A percentile compares a stretch with the other conserved stretches of the same genome.
phyloP scores from a whole-genome alignment of 1,140 invertebrate genomes.

The Scaptomyza montana region DNA sequence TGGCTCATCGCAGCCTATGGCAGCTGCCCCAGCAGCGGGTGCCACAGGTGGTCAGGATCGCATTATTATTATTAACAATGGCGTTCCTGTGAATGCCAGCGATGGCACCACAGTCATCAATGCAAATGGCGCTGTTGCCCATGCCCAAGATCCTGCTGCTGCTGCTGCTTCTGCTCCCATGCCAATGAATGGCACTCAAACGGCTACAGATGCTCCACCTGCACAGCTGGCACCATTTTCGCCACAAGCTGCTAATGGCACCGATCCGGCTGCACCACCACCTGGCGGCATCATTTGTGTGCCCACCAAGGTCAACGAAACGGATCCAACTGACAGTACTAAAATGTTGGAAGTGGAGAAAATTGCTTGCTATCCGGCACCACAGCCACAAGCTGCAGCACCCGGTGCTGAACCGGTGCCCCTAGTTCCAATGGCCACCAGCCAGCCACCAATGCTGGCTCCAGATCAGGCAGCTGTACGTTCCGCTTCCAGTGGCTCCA shows the following conservation, averaged over 20 bases:
- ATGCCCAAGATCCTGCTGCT: constrained; percentile 43
- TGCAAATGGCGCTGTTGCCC: constrained; percentile 36
- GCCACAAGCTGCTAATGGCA: constrained; percentile 80
- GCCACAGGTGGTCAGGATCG: constrained; percentile 59
- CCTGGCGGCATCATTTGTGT: constrained; percentile 77
- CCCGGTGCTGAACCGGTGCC: constrained; percentile 58
- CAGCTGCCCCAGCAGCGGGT: constrained; percentile 43
- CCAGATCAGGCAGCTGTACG: constrained; percentile 68
- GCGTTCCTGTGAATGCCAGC: constrained; percentile 66
- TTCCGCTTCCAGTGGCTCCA: constrained; percentile 28
- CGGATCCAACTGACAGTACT: constrained; percentile 70
- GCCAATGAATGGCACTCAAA: constrained; percentile 19
- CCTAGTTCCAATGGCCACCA: constrained; percentile 65
- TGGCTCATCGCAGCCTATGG: constrained; percentile 48
- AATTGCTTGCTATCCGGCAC: constrained; percentile 80
- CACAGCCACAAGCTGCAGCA: constrained; percentile 60
- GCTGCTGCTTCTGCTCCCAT: constrained; percentile 30
- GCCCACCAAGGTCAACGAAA: constrained; percentile 77
- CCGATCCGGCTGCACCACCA: constrained; percentile 38
- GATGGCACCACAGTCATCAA: constrained; percentile 77
- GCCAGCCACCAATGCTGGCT: constrained; percentile 39
- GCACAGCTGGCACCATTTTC: constrained; percentile 56
- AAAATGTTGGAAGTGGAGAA: constrained; percentile 80
- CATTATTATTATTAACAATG: constrained; percentile 81
- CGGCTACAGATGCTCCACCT: constrained; percentile 37